Evolutionary conservation across 2,797 vertebrate genomes (phyloP).

Genomic region (Babyrousa celebensis): DNA sequence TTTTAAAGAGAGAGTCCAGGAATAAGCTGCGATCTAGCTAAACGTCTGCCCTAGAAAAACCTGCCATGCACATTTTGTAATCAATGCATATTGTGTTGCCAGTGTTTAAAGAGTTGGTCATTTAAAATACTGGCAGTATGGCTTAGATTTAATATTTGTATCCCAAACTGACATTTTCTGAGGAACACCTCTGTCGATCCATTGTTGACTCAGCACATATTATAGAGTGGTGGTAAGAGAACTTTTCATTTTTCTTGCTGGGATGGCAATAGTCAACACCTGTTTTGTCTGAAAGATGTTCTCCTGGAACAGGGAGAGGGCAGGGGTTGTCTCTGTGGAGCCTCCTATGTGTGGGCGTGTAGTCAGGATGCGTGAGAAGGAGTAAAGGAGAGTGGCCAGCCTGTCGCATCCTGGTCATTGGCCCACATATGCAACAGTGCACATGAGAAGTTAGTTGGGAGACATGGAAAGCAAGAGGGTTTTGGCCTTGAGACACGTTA

Average conservation of each 20-base stretch:
- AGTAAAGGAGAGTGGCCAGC: background rate
- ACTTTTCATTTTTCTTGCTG: background rate
- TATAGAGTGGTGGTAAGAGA: background rate
- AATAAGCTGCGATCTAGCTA: background rate
- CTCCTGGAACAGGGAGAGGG: background rate
- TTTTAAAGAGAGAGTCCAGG: conserved; percentile 16
- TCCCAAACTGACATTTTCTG: background rate
- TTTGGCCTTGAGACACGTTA: background rate
- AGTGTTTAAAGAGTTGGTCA: background rate
- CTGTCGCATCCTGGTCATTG: background rate
- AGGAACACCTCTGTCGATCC: background rate
- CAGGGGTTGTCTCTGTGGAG: background rate
- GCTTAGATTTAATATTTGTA: background rate
- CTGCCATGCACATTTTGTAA: background rate
- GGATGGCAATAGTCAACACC: background rate
- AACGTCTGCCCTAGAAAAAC: background rate
- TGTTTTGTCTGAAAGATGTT: background rate
- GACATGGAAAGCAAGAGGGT: background rate
- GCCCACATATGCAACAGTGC: background rate
- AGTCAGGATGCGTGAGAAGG: background rate
- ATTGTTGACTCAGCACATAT: background rate
- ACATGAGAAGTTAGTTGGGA: background rate
- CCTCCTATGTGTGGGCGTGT: fast-evolving
- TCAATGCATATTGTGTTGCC: background rate
- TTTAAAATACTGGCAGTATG: background rate